Evolutionary conservation across 2,888 invertebrate species (phyloP), one percentile per base, ranked within the genome.

Genomic region (Teinopalpus imperialis): DNA sequence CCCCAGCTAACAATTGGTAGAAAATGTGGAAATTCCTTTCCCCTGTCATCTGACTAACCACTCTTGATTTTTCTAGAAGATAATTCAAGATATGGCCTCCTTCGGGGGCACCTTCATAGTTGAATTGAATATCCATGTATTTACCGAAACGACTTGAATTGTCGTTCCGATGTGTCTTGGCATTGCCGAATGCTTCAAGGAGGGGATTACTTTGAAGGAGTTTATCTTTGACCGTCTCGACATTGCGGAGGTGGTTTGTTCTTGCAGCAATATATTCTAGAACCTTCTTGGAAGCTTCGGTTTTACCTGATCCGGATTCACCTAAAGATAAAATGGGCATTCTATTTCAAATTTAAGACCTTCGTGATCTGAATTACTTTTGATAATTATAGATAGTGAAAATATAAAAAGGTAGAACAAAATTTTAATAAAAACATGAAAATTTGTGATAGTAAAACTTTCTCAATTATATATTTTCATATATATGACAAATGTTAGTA

Each of bases 1-100:
- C 94, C 3, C 97, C 96, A 2, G 92, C 91, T 48, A 97, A 73
- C 39, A 97, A 81, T 71, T 97, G 97, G 75, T 97, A 97, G 85
- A 97, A 97, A 43, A 97, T 93, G 66, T 97, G 97, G 88, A 97
- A 97, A 80, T 97, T 97, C 52, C 97, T 90, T 75, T 97, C 97
- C 0, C 97, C 97, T 0, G 83, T 62, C 59, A 93, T 93, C 74
- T 97, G 97, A 64, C 94, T 93, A 8, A 97, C 94, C 0, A 97
- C 96, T 48, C 97, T 91, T 0, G 97, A 96, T 70, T 97, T 97
- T 75, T 97, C 97, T 64, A 97, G 81, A 14, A 97, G 90, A 67
- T 97, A 97, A 81, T 96, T 97, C 39, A 97, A 81, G 56, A 97
- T 97, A 60, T 97, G 95, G 1, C 97, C 97, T 24, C 97, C 95